Evolutionary conservation across 2,888 invertebrate genomes (phyloP).

Genomic region (Callimorpha dominula): DNA sequence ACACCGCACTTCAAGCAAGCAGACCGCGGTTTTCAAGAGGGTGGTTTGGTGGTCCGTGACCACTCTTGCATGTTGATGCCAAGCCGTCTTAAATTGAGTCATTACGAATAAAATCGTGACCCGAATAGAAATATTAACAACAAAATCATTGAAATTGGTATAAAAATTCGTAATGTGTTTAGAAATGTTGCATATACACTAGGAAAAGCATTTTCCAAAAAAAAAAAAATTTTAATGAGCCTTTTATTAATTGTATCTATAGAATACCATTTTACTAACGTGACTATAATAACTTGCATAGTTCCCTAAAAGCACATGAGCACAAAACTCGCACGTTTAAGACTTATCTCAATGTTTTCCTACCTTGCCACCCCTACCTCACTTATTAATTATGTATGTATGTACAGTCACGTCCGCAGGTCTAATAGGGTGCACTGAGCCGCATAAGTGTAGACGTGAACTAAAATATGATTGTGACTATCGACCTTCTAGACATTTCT

Average conservation of each 20-base stretch:
- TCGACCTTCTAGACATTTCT: neutral
- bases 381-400: conserved; percentile 30
- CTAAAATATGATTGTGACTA: conserved; percentile 7
- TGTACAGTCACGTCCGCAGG: conserved; percentile 37
- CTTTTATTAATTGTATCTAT: too few species aligned
- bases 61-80: neutral
- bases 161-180: too few species aligned
- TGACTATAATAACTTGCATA: neutral
- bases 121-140: too few species aligned
- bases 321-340: neutral
- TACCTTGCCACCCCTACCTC: neutral
- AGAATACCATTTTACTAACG: too few species aligned
- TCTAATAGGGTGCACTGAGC: conserved; percentile 26
- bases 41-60: neutral
- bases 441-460: conserved; percentile 9
- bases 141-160: too few species aligned
- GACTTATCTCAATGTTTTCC: conserved; percentile 3
- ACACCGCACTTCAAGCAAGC: neutral
- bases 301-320: neutral
- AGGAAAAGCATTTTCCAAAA: too few species aligned
- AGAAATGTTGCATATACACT: too few species aligned
- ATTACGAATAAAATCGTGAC: too few species aligned
- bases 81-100: neutral
- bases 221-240: too few species aligned
- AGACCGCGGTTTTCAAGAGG: neutral